phyloP scores from a whole-genome alignment of 2,888 invertebrate species.

The Rotaria macrura region DNA sequence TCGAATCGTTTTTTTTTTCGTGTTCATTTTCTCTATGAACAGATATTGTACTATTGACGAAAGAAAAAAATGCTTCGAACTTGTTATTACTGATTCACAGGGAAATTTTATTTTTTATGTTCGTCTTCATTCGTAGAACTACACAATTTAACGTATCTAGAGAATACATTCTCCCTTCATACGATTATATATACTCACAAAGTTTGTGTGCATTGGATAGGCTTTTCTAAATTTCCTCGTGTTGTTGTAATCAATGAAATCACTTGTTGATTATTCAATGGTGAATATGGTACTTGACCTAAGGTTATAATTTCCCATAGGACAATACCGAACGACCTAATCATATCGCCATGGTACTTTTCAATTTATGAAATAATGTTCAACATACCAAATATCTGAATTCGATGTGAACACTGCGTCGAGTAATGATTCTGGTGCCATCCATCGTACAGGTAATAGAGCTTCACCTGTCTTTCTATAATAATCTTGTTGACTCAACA shows the following conservation, averaged over 20 bases:
- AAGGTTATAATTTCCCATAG: conserved; percentile 93
- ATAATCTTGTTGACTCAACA: conserved; percentile 92
- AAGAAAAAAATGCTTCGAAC: too few relatives aligned
- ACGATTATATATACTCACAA: conserved; percentile 45
- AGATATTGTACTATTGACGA: too few relatives aligned
- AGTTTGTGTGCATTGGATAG: conserved; percentile 68
- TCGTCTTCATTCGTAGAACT: too few relatives aligned
- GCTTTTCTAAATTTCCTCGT: conserved; percentile 51
- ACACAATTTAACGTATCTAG: too few relatives aligned
- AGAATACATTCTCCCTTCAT: conserved; percentile 17
- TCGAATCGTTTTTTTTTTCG: too few relatives aligned
- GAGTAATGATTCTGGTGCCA: conserved; percentile 89
- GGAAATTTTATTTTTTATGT: too few relatives aligned
- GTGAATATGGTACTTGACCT: conserved; percentile 91
- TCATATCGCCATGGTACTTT: too few relatives aligned
- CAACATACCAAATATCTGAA: conserved; percentile 74
- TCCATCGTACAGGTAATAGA: conserved; percentile 85
- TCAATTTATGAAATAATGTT: neutral
- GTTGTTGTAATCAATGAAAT: conserved; percentile 63
- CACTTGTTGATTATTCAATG: conserved; percentile 80
- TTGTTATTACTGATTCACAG: too few relatives aligned
- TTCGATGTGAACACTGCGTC: conserved; percentile 92
- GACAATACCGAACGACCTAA: conserved; percentile 58
- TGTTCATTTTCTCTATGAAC: too few relatives aligned
- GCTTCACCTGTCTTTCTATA: conserved; percentile 84